A percentile compares a stretch with the other conserved stretches of the same genome.
These are phyloP conservation scores for Brachionus koreanus DNA, from an alignment of 1,140 invertebrate species.

Conservation along the genomic window DNA sequence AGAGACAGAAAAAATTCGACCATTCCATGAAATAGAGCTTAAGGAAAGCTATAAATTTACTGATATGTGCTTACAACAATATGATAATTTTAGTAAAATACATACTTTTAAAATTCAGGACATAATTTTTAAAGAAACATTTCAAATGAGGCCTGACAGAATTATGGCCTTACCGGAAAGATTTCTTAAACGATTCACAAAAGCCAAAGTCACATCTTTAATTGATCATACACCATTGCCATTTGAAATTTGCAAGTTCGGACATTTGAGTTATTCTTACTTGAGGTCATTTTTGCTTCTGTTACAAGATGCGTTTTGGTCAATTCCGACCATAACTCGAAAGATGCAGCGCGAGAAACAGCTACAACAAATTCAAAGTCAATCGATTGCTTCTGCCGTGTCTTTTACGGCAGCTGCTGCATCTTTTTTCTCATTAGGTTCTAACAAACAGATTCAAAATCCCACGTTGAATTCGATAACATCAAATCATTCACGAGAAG, in stretches of 20 bases:
- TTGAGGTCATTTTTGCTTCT: constrained; percentile 81
- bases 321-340: constrained; percentile 69
- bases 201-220: constrained; percentile 47
- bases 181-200: constrained; percentile 46
- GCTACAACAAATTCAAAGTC: constrained; percentile 18
- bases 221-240: constrained; percentile 60
- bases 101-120: constrained; percentile 97
- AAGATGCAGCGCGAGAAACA: constrained; percentile 52
- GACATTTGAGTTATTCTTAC: constrained; percentile 79
- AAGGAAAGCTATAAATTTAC: constrained; percentile 79
- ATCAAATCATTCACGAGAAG: constrained; percentile 92
- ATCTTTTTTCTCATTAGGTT: constrained; percentile 60
- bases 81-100: constrained; percentile 96
- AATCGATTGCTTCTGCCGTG: constrained; percentile 9
- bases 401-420: constrained; percentile 74
- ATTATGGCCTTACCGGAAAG: constrained; percentile 64
- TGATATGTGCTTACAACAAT: constrained; percentile 82
- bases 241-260: constrained; percentile 92
- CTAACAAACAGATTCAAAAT: constrained; percentile 61
- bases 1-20: background rate
- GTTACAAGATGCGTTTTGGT: constrained; percentile 57
- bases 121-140: constrained; percentile 94
- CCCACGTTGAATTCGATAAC: constrained; percentile 61
- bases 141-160: constrained; percentile 90
- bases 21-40: constrained; percentile 69